A percentile compares a stretch with the other conserved stretches of the same genome.
These are phyloP conservation scores for Mesoligia furuncula DNA, from an alignment of 2,888 invertebrate species.

Conservation along the genomic window DNA sequence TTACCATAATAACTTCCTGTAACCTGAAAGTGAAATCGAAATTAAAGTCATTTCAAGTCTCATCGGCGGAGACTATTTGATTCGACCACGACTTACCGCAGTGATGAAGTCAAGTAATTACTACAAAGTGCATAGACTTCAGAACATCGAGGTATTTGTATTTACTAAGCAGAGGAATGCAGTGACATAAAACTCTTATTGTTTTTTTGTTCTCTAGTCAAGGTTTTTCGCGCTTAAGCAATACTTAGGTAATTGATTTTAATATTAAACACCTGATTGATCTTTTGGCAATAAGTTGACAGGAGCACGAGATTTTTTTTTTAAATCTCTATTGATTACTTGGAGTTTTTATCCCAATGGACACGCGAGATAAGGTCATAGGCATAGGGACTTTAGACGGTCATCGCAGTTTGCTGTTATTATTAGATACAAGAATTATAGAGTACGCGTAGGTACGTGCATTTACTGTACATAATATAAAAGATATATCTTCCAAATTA, in stretches of 20 bases:
- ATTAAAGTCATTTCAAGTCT: slow-evolving; percentile 38
- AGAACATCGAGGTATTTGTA: slow-evolving; percentile 14
- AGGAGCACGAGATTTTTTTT: too few species aligned
- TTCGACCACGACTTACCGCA: slow-evolving; percentile 52
- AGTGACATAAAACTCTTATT: slow-evolving; percentile 1
- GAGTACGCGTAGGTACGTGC: too few species aligned
- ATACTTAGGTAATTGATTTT: not conserved
- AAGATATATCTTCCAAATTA: not conserved
- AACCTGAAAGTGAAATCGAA: slow-evolving; percentile 37
- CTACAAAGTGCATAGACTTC: slow-evolving; percentile 21
- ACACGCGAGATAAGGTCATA: not conserved
- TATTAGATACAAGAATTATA: not conserved
- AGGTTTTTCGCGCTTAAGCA: not conserved
- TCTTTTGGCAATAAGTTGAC: not conserved
- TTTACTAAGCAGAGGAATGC: slow-evolving; percentile 19
- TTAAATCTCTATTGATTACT: too few species aligned
- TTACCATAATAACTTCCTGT: slow-evolving; percentile 40
- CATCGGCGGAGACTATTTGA: slow-evolving; percentile 40
- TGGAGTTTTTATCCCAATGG: too few species aligned
- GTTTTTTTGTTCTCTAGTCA: slow-evolving; percentile 1
- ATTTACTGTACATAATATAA: not conserved
- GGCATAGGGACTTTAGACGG: not conserved
- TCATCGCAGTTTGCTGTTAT: not conserved
- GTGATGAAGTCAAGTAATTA: slow-evolving; percentile 36
- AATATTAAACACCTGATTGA: not conserved